Conservation (phyloP, 1,140 invertebrate genomes). For the Sycophaga agraensis region DNA sequence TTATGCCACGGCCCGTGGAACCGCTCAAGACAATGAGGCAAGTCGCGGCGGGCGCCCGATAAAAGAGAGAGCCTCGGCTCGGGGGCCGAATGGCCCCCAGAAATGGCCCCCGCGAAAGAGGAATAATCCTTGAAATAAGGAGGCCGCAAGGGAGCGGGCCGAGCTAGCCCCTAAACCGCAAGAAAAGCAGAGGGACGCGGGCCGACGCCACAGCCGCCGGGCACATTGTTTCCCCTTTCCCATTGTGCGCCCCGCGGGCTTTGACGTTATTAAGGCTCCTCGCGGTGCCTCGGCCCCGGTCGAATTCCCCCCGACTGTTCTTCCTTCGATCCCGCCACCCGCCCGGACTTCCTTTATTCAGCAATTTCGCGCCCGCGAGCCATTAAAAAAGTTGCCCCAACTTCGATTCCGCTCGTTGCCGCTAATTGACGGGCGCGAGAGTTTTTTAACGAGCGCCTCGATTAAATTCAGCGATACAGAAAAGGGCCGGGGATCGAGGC, state of each 20-base stretch:
- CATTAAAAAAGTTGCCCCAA: conserved; percentile 8
- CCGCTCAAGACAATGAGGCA: not conserved
- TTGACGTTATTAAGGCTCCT: conserved; percentile 24
- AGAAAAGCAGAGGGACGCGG: conserved; percentile 35
- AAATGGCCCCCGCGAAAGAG: too few relatives aligned
- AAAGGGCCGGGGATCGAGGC: too few relatives aligned
- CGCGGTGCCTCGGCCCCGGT: not conserved
- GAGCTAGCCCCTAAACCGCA: conserved; percentile 7
- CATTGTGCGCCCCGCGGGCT: conserved; percentile 26
- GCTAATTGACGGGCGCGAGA: conserved; percentile 9
- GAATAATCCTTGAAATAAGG: too few relatives aligned
- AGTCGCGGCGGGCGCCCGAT: too few relatives aligned
- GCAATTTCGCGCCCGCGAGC: not conserved
- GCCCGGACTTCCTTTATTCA: not conserved
- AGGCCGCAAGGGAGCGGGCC: too few relatives aligned
- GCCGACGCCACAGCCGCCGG: not conserved
- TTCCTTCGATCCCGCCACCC: not conserved
- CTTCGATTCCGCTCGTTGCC: not conserved
- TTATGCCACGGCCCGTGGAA: not conserved
- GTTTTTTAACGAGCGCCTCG: conserved; percentile 10
- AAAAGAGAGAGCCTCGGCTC: too few relatives aligned
- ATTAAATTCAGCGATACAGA: conserved; percentile 12
- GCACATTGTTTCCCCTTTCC: conserved; percentile 34
- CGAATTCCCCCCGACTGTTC: not conserved
- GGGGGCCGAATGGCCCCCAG: too few relatives aligned